Base-by-base conservation (phyloP, 2,797 vertebrate species). In the Poeciliopsis paucimaculata region DNA sequence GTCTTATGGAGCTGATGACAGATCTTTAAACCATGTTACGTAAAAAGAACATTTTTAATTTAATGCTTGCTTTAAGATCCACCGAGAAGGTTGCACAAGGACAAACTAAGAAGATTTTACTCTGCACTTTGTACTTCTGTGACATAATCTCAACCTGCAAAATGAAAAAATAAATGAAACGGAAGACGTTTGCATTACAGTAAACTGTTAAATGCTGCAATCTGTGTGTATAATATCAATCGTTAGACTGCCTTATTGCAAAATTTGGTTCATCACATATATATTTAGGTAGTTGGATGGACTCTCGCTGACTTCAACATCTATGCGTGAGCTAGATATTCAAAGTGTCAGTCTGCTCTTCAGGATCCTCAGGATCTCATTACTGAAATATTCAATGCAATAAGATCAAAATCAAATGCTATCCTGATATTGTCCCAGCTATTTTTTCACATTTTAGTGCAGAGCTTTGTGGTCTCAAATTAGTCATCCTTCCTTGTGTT, bases 1-100 rank as follows among this genome's bases (percentile, higher is more conserved):
- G 77, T 82, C 75, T 66, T 73, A 77, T 76, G 45, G 55, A 78
- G 75, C 86, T 2, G 75, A 0, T 75, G 79, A 80, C 79, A 88
- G 87, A 90, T 89, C 88, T 90, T 85, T 75, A 62, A 85, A 80
- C 83, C 77, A 16, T 3, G 28, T 76, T 51, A 64, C 74, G 73
- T 20, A 31, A 85, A 82, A 79, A 82, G 76, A 76, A 89, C 43
- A 71, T 78, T 86, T 86, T 31, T 78, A 62, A 84, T 85, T 88
- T 81, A 76, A 72, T 8, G 55, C 15, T n/a, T 74, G 75, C 83
- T 87, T 88, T 76, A 55, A 77, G 60, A 45, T 53, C 20, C 51
- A 62, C 9, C 55, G 23, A 77, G 74, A 83, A 76, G 74, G 75
- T 72, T 60, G 53, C 81, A 76, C 71, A 70, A 0, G 0, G 16